Conservation (phyloP, 2,888 invertebrate genomes). For the Drosophila affinis region DNA sequence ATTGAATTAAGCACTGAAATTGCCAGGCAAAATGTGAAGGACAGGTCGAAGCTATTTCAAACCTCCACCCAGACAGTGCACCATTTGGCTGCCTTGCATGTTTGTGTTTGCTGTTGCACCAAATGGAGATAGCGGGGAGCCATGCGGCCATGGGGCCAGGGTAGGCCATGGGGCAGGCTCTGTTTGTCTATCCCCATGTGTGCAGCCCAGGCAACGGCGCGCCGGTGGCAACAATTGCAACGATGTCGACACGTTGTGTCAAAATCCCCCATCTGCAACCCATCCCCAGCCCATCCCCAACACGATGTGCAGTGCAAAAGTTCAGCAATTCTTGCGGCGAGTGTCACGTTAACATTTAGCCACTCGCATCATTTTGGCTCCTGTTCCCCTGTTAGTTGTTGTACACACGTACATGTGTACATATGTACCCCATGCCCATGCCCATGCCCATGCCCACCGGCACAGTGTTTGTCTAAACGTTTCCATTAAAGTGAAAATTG, state of each 20-base stretch:
- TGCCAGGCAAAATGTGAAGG: conserved; percentile 36
- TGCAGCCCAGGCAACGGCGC: conserved; percentile 27
- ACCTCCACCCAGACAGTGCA: conserved; percentile 3
- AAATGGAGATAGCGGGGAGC: not conserved
- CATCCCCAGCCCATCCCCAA: conserved; percentile 1
- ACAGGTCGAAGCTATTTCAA: conserved; percentile 14
- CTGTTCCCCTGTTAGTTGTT: not conserved
- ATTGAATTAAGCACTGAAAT: conserved; percentile 22
- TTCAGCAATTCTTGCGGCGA: conserved; percentile 20
- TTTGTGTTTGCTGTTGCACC: conserved; percentile 34
- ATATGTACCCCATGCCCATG: too few species aligned
- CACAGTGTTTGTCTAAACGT: conserved; percentile 32
- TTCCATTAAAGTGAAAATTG: conserved; percentile 39
- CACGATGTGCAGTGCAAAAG: conserved; percentile 30
- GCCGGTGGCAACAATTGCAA: conserved; percentile 25
- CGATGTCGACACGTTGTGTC: conserved; percentile 53
- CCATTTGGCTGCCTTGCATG: conserved; percentile 43
- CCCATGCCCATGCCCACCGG: not conserved
- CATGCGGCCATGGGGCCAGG: too few species aligned
- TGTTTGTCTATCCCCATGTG: conserved; percentile 42
- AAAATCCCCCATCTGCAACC: conserved; percentile 35
- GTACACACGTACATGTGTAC: not conserved
- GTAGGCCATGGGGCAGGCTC: not conserved
- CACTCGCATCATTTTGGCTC: conserved; percentile 25
- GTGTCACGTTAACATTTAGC: conserved; percentile 43